Percentiles rank a stretch among this genome's conserved stretches.
These are phyloP conservation scores for Philotrypesis tridentata DNA, from an alignment of 1,140 invertebrate species.

Conservation along the genomic window DNA sequence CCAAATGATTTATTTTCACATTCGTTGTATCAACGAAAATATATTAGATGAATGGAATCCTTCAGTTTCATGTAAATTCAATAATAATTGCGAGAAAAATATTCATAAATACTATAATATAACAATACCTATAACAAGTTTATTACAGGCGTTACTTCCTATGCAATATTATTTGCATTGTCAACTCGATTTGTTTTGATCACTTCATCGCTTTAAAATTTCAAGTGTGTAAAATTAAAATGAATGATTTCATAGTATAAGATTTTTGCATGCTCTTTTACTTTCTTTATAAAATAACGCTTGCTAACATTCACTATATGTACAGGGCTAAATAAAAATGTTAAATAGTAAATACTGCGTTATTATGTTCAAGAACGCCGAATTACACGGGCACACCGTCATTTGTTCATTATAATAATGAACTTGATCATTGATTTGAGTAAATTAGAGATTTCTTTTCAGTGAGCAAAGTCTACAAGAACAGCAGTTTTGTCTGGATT, in stretches of 20 bases:
- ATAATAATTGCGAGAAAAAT: conserved; percentile 45
- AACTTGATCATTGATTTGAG: conserved; percentile 36
- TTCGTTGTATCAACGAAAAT: conserved; percentile 40
- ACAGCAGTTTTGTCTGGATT: not conserved
- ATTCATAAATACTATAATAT: conserved; percentile 46
- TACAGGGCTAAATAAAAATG: conserved; percentile 47
- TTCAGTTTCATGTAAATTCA: conserved; percentile 28
- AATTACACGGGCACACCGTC: conserved; percentile 13
- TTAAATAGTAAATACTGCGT: conserved; percentile 48
- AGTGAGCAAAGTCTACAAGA: conserved; percentile 17
- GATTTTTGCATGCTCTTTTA: conserved; percentile 6
- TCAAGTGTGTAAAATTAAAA: conserved; percentile 35
- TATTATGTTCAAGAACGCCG: conserved; percentile 29
- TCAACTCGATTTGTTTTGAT: conserved; percentile 12
- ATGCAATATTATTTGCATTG: conserved; percentile 11
- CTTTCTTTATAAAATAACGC: conserved; percentile 45
- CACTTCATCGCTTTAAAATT: conserved; percentile 28
- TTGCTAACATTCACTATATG: conserved; percentile 49
- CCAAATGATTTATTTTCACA: conserved; percentile 29
- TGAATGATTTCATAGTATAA: conserved; percentile 32
- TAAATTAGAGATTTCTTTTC: conserved; percentile 26
- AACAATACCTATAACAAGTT: conserved; percentile 43
- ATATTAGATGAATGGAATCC: conserved; percentile 37
- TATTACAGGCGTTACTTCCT: conserved; percentile 28
- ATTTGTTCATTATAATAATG: conserved; percentile 3